phyloP scores from a whole-genome alignment of 1,140 invertebrate genomes.

The Anastatus disparis region DNA sequence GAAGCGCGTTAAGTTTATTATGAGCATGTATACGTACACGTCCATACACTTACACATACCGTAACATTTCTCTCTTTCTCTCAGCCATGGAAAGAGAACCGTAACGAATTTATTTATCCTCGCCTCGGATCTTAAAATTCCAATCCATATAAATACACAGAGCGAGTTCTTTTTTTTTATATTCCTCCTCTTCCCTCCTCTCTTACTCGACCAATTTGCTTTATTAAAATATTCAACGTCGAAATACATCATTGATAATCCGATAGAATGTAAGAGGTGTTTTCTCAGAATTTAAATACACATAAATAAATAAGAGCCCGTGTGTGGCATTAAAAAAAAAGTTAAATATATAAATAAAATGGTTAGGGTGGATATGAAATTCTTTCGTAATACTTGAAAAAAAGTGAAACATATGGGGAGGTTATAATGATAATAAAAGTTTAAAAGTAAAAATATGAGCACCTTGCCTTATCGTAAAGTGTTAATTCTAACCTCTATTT shows the following conservation, averaged over 20 bases:
- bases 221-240: slow-evolving; percentile 28
- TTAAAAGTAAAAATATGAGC: slow-evolving; percentile 12
- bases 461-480: slow-evolving; percentile 19
- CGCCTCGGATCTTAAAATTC: slow-evolving; percentile 22
- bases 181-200: no score
- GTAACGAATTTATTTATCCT: slow-evolving; percentile 46
- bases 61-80: no score
- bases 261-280: neutral
- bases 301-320: slow-evolving; percentile 15
- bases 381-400: no score
- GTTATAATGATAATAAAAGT: slow-evolving; percentile 4
- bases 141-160: no score
- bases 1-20: no score
- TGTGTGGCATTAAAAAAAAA: slow-evolving; percentile 24
- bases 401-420: no score
- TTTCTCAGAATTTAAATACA: slow-evolving; percentile 17
- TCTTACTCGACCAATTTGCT: slow-evolving; percentile 10
- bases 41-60: neutral
- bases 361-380: no score
- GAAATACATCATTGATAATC: slow-evolving; percentile 30
- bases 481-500: slow-evolving; percentile 14
- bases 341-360: no score
- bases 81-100: slow-evolving; percentile 18
- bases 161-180: no score
- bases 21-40: neutral